Evolutionary conservation across 2,888 invertebrate species (phyloP).

Genomic region (Ctenicera cuprea): DNA sequence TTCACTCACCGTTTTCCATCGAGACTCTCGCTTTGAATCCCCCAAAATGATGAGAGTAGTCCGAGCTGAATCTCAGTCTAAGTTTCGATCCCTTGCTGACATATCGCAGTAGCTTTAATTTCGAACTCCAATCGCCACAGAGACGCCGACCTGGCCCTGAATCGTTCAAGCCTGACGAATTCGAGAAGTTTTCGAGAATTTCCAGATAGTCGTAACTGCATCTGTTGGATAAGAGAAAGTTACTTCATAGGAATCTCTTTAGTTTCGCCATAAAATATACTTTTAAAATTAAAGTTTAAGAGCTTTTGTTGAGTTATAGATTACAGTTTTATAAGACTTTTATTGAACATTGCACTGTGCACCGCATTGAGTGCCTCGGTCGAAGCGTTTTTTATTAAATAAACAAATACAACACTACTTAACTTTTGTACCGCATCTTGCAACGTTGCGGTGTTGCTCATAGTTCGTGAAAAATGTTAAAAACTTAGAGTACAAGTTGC

Average conservation of each 20-base stretch:
- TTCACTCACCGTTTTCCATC: constrained; percentile 80
- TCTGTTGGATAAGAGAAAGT: constrained; percentile 71
- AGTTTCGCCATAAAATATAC: no score
- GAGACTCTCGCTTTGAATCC: constrained; percentile 85
- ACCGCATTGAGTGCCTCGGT: no score
- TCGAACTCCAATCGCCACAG: constrained; percentile 89
- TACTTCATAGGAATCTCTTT: background rate
- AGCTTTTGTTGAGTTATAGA: no score
- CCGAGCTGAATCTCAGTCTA: constrained; percentile 82
- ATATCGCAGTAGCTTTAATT: constrained; percentile 83
- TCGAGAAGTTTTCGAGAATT: constrained; percentile 74
- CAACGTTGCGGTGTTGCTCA: no score
- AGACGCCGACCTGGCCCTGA: constrained; percentile 70
- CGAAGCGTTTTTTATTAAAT: no score
- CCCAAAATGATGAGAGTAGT: constrained; percentile 85
- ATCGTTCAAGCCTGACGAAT: constrained; percentile 48
- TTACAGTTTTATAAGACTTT: no score
- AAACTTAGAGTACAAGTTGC: no score
- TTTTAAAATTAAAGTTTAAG: no score
- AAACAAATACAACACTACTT: no score
- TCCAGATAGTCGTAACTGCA: constrained; percentile 88
- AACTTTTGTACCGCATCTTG: no score
- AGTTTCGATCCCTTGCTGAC: constrained; percentile 79
- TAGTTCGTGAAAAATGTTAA: no score
- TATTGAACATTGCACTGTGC: no score